Evolutionary conservation across 2,113 vertebrate genomes (phyloP), one percentile per base, ranked within the genome.

Genomic region (Atractosteus spatula): DNA sequence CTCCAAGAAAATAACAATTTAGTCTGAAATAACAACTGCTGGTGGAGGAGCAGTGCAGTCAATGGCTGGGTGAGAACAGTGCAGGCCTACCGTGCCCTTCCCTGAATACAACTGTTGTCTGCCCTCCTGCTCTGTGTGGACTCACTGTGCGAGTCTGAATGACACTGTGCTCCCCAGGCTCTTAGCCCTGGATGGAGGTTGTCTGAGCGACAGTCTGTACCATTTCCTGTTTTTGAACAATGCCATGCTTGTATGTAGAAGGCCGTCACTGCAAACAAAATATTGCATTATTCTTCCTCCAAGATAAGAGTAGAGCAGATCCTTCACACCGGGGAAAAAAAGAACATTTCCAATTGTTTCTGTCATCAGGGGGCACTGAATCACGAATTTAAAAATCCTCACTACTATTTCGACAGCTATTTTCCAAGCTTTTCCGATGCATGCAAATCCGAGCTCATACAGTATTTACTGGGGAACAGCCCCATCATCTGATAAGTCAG

Each of bases 171-270:
- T 10, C 5, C 47, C 5, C 47, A 51, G 5, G 59, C 14, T 51
- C 47, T 1, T 41, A 13, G 41, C 11, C 10, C 13, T 16, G 64
- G 41, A 44, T 41, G 64, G 64, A 6, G 16, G 41, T 44, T 43
- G 13, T 42, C n/a, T 42, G 7, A 44, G 43, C 12, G 8, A n/a
- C 42, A n/a, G 64, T 66, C 64, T 47, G 64, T 47, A 8, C 64
- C 64, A 47, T 66, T 66, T 66, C 64, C 64, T 66, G 64, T 66
- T 66, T 47, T 42, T 45, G 42, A 14, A 66, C 43, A 66, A 66
- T 66, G 14, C 6, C 4, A 6, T 13, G 8, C 42, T 6, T 47
- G 43, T 43, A 42, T 45, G 64, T 47, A 16, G 13, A 44, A 13
- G 64, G 47, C 47, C 10, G 47, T 51, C 5, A 51, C 5, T 51